A percentile compares a stretch with the other conserved stretches of the same genome.
These are phyloP conservation scores for Euleptes europaea DNA, from an alignment of 2,113 vertebrate species.

Conservation along the genomic window DNA sequence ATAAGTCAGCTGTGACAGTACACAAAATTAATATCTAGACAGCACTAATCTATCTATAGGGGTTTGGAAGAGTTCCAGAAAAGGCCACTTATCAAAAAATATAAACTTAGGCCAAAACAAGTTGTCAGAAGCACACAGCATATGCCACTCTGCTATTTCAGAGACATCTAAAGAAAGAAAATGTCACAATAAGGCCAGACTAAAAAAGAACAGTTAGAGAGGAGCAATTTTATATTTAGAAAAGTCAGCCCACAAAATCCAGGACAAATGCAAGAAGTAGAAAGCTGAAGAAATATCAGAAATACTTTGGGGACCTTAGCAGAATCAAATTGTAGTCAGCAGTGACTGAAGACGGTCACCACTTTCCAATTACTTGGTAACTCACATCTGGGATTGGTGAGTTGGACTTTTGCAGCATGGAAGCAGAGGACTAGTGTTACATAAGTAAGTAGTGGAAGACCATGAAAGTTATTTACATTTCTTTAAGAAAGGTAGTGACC, in stretches of 20 bases:
- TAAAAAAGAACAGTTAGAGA: not conserved
- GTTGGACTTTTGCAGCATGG: not conserved
- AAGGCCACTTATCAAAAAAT: conserved; percentile 2
- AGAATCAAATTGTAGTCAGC: not conserved
- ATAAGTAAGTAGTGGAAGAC: conserved; percentile 13
- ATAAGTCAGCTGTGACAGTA: not conserved
- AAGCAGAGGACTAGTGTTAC: not conserved
- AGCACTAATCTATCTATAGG: no score
- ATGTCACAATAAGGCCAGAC: not conserved
- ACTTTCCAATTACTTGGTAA: not conserved
- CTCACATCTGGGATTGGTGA: not conserved
- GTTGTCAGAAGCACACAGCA: not conserved
- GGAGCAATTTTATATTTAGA: not conserved
- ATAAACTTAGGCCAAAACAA: not conserved
- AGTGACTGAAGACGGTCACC: not conserved
- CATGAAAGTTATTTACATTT: conserved; percentile 42
- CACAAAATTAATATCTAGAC: no score
- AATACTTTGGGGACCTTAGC: not conserved
- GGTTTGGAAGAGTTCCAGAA: not conserved
- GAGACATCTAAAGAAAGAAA: not conserved
- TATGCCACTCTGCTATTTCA: not conserved
- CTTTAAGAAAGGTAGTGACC: conserved; percentile 30
- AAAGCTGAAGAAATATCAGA: not conserved
- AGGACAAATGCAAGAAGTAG: not conserved
- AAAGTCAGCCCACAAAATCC: not conserved